A percentile compares a stretch with the other conserved stretches of the same genome.
These are phyloP conservation scores for Petaurus breviceps DNA, from an alignment of 2,113 vertebrate genomes.

Conservation along the genomic window DNA sequence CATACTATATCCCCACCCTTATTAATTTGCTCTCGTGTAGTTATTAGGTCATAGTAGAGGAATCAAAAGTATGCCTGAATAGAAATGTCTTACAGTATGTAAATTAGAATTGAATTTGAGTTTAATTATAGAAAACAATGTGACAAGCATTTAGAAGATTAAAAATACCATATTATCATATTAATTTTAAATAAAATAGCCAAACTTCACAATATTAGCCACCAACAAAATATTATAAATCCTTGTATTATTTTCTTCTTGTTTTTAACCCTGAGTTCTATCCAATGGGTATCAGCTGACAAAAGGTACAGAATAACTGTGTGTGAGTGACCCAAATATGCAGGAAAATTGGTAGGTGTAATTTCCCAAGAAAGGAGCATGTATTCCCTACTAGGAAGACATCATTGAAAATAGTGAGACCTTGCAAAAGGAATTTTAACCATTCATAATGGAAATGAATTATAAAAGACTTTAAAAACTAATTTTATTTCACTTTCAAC, in stretches of 20 bases:
- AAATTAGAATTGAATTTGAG: neutral
- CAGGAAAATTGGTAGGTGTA: neutral
- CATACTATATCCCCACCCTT: neutral
- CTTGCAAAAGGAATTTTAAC: neutral
- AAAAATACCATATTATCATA: neutral
- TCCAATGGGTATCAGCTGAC: neutral
- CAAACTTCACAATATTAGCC: neutral
- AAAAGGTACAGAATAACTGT: neutral
- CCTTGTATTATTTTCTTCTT: neutral
- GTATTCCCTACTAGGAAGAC: neutral
- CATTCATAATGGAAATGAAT: constrained; percentile 25
- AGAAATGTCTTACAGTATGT: neutral
- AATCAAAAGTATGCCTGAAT: neutral
- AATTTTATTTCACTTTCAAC: constrained; percentile 35
- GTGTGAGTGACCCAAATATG: neutral
- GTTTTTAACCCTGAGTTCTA: neutral
- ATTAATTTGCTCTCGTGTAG: neutral
- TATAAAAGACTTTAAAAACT: constrained; percentile 9
- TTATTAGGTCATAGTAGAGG: neutral
- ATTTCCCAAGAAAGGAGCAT: constrained; percentile 10
- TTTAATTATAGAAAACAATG: neutral
- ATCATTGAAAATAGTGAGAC: neutral
- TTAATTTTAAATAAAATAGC: neutral
- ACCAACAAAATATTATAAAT: neutral
- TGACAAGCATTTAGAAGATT: neutral